These are phyloP conservation scores for Palythoa grandiflora DNA, from an alignment of 92 coral and sea anemone genomes.

Conservation along the genomic window DNA sequence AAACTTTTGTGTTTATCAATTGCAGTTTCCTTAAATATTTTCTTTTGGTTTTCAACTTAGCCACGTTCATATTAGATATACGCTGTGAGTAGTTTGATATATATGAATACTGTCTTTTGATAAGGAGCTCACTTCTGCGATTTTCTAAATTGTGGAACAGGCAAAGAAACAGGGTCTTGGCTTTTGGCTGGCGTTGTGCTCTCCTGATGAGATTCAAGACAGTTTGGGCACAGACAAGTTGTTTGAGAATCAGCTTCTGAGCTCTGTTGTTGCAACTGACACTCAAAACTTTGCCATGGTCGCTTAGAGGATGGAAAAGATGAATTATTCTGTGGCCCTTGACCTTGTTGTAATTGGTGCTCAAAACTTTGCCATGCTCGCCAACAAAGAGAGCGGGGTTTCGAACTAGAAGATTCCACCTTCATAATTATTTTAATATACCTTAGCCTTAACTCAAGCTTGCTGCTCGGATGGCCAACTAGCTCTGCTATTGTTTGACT, in stretches of 20 bases:
- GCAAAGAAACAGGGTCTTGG: not conserved
- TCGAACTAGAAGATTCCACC: not conserved
- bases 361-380: constrained; percentile 41
- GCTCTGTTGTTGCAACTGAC: constrained; percentile 12
- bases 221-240: constrained; percentile 25
- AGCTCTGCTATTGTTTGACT: not conserved
- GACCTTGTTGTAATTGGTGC: not conserved
- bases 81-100: no score
- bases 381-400: not conserved
- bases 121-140: not conserved
- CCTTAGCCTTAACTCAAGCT: not conserved
- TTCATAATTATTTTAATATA: not conserved
- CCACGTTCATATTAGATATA: no score
- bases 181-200: not conserved
- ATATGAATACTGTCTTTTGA: not conserved
- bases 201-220: constrained; percentile 20
- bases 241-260: not conserved
- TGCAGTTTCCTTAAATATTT: no score
- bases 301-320: not conserved
- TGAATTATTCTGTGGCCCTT: not conserved
- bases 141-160: not conserved
- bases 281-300: constrained; percentile 37
- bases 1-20: no score
- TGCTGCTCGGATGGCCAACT: no score
- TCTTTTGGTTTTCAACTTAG: no score